These are phyloP conservation scores for Zelleria hepariella DNA, from an alignment of 2,888 invertebrate genomes.

Conservation along the genomic window DNA sequence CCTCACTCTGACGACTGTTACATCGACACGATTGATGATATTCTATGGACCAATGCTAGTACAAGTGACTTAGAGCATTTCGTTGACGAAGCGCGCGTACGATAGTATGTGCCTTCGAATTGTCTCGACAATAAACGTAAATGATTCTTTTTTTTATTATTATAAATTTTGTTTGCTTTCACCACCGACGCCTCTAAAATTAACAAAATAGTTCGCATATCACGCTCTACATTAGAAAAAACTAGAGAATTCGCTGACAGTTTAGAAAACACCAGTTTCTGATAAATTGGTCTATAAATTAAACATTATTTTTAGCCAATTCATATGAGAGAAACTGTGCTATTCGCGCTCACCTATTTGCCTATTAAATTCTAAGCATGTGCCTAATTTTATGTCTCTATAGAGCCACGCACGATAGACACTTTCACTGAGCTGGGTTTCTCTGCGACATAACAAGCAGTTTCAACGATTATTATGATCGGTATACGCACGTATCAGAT, in stretches of 20 bases:
- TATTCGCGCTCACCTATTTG: conserved; percentile 3
- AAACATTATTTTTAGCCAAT: neutral
- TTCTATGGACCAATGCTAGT: conserved; percentile 26
- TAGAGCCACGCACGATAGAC: conserved; percentile 13
- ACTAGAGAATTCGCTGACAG: neutral
- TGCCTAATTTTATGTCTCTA: conserved; percentile 8
- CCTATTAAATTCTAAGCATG: conserved; percentile 9
- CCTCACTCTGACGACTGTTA: conserved; percentile 34
- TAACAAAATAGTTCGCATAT: too few species aligned
- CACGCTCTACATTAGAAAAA: neutral
- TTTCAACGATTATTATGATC: conserved; percentile 14
- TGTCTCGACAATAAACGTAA: conserved; percentile 69
- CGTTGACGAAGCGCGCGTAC: conserved; percentile 69
- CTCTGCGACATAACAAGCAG: conserved; percentile 48
- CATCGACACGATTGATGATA: conserved; percentile 33
- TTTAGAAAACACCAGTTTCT: neutral
- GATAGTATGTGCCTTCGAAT: conserved; percentile 66
- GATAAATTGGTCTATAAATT: neutral
- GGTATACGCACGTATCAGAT: conserved; percentile 1
- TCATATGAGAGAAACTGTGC: neutral
- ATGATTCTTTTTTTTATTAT: conserved; percentile 48
- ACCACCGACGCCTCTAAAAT: neutral
- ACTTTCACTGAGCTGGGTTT: conserved; percentile 60
- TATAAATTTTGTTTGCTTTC: conserved; percentile 8
- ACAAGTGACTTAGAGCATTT: conserved; percentile 42